Evolutionary conservation across 2,797 vertebrate species (phyloP).

Genomic region (Adelosebastes latens): DNA sequence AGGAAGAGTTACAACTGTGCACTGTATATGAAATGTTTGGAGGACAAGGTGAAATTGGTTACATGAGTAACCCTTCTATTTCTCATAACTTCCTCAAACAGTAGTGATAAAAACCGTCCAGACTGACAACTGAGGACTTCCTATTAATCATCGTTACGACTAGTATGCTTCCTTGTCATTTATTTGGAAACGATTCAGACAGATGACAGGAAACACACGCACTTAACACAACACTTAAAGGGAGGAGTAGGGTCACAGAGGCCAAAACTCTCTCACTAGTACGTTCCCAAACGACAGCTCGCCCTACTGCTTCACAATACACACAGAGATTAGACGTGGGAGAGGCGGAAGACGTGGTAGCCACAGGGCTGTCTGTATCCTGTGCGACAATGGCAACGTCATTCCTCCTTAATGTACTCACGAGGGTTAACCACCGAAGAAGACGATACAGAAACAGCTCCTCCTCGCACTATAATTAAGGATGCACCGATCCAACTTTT

Average conservation of each 20-base stretch:
- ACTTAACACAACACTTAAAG: slow-evolving; percentile 3
- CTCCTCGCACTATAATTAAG: not conserved
- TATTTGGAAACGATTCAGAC: slow-evolving; percentile 30
- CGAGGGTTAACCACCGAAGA: slow-evolving; percentile 14
- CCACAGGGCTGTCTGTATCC: slow-evolving; percentile 18
- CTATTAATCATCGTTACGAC: not conserved
- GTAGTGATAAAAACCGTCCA: not conserved
- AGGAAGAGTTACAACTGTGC: not conserved
- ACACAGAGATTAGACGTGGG: slow-evolving; percentile 21
- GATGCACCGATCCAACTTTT: no score
- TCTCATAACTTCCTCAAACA: not conserved
- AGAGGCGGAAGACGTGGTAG: slow-evolving; percentile 26
- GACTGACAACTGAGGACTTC: slow-evolving; percentile 9
- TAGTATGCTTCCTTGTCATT: not conserved
- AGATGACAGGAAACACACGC: slow-evolving; percentile 14
- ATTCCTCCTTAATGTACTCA: slow-evolving; percentile 39
- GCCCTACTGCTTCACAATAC: slow-evolving; percentile 6
- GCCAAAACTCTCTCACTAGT: slow-evolving; percentile 7
- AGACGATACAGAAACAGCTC: not conserved
- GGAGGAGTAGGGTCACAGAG: slow-evolving; percentile 4
- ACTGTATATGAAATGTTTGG: not conserved
- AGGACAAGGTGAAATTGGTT: not conserved
- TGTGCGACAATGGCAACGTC: slow-evolving; percentile 12
- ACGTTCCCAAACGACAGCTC: slow-evolving; percentile 23
- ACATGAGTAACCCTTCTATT: not conserved